Conservation (phyloP, 30 jellyfish, hydroid and myxozoan genomes). For the Catostylus mosaicus region DNA sequence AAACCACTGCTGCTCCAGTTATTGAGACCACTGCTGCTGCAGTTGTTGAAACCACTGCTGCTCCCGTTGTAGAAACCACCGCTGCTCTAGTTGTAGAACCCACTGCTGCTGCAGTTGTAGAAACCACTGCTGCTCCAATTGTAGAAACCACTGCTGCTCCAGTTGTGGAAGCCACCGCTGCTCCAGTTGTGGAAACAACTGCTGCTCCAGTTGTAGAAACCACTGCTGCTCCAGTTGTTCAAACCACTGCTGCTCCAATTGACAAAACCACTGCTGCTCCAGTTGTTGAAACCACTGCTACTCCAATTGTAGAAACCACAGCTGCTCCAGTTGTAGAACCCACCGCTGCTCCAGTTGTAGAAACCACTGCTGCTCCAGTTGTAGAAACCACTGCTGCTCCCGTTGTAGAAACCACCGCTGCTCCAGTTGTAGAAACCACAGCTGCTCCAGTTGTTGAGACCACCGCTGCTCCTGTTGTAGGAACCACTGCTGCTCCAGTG, state of each 20-base stretch:
- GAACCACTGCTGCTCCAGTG: constrained; percentile 53
- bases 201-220: constrained; percentile 28
- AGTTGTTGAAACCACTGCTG: constrained; percentile 23
- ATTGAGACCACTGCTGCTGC: constrained; percentile 28
- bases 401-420: constrained; percentile 22
- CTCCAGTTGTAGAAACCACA: constrained; percentile 34
- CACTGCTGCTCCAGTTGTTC: constrained; percentile 35
- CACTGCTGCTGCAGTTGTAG: constrained; percentile 5
- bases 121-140: constrained; percentile 29
- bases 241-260: constrained; percentile 26
- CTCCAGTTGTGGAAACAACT: constrained; percentile 15
- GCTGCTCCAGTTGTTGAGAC: constrained; percentile 25
- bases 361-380: constrained; percentile 44
- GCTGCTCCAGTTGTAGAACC: constrained; percentile 25
- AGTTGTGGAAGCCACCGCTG: constrained; percentile 9
- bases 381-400: constrained; percentile 59
- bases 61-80: constrained; percentile 27
- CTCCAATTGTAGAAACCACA: constrained; percentile 15
- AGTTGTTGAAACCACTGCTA: constrained; percentile 30
- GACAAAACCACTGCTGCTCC: constrained; percentile 21
- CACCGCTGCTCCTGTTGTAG: constrained; percentile 35
- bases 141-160: constrained; percentile 36
- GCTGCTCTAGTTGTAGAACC: constrained; percentile 9
- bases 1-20: constrained; percentile 32
- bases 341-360: constrained; percentile 39